Conservation (phyloP, 2,797 vertebrate species). For the Ficedula albicollis region DNA sequence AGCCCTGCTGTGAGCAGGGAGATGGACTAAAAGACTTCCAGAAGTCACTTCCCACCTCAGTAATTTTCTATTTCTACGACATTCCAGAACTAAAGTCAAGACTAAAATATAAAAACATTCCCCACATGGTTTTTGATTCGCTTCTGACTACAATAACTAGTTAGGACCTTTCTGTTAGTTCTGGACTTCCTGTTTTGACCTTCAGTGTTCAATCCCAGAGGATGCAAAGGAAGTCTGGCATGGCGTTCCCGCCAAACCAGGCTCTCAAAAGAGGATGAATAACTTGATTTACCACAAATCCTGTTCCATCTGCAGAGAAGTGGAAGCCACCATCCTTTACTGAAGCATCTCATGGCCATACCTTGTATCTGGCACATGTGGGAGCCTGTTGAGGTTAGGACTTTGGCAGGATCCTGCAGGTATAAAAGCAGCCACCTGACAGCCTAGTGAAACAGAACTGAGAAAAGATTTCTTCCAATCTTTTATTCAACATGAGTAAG, state of each 20-base stretch:
- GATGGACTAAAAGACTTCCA: background rate
- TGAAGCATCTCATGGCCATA: background rate
- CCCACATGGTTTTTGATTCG: background rate
- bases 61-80: background rate
- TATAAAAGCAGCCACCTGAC: background rate
- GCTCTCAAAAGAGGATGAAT: background rate
- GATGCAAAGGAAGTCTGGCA: background rate
- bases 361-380: background rate
- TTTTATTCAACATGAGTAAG: background rate
- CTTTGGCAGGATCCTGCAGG: background rate
- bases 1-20: background rate
- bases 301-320: background rate
- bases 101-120: background rate
- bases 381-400: background rate
- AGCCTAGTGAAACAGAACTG: background rate
- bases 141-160: background rate
- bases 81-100: background rate
- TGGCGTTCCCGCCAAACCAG: background rate
- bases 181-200: background rate
- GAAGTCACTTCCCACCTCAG: background rate
- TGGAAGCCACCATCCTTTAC: background rate
- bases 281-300: background rate
- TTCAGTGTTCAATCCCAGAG: background rate
- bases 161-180: background rate
- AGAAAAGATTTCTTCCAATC: background rate